These are phyloP conservation scores for Enteromius paludinosus DNA, from an alignment of 2,797 vertebrate genomes.

Conservation along the genomic window DNA sequence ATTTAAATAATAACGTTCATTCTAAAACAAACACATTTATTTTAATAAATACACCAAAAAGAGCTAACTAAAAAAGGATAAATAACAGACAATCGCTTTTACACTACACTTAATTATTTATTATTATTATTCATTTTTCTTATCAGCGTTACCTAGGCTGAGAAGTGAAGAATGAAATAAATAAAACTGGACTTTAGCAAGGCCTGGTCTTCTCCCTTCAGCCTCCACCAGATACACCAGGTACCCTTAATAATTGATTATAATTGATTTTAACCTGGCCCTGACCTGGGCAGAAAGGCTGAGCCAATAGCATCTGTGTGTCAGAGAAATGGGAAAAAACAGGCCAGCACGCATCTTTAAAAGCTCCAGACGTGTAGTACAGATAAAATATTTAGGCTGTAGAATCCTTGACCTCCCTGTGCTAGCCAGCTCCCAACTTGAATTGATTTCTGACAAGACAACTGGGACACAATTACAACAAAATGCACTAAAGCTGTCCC, in stretches of 20 bases:
- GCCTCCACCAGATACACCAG: conserved; percentile 74
- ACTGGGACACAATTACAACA: conserved; percentile 95
- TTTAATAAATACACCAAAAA: neutral
- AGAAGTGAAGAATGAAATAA: conserved; percentile 47
- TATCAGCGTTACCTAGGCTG: conserved; percentile 45
- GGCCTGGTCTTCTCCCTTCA: conserved; percentile 63
- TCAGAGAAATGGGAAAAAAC: conserved; percentile 75
- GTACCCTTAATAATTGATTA: conserved; percentile 93
- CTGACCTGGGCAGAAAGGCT: conserved; percentile 85
- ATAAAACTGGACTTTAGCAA: conserved; percentile 59
- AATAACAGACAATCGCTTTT: neutral
- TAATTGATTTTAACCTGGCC: conserved; percentile 93
- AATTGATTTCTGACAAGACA: conserved; percentile 97
- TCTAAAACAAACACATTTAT: neutral
- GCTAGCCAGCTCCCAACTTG: conserved; percentile 88
- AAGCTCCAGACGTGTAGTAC: conserved; percentile 90
- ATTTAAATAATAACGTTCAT: neutral
- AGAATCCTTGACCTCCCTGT: conserved; percentile 89
- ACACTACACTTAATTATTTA: too few species aligned
- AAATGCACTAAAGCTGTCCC: conserved; percentile 92
- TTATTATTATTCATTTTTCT: neutral
- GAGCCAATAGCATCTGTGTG: conserved; percentile 83
- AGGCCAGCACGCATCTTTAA: conserved; percentile 86
- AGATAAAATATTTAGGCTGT: conserved; percentile 96
- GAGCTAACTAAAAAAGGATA: neutral